phyloP scores from a whole-genome alignment of 2,888 invertebrate genomes.

The Mallateleia sp. region DNA sequence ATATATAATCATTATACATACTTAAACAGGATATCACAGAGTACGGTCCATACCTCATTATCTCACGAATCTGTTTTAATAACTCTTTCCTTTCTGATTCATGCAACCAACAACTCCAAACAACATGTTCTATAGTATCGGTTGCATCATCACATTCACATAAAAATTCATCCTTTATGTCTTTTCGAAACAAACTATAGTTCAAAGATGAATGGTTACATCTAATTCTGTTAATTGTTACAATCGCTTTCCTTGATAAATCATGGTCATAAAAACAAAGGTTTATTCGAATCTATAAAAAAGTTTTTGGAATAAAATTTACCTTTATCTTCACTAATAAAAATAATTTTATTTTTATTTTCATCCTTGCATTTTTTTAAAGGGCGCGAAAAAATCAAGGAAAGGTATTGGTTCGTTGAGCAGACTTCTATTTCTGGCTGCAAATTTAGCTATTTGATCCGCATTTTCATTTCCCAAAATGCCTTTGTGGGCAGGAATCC shows the following conservation, averaged over 20 bases:
- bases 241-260: conserved; percentile 12
- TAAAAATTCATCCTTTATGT: background rate
- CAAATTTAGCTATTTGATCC: conserved; percentile 42
- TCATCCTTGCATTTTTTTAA: conserved; percentile 30
- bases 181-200: conserved; percentile 1
- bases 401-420: background rate
- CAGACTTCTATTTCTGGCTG: background rate
- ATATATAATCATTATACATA: background rate
- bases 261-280: background rate
- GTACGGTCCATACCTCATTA: background rate
- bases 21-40: background rate
- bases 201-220: conserved; percentile 13
- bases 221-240: conserved; percentile 6
- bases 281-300: background rate
- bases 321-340: conserved; percentile 21
- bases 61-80: background rate
- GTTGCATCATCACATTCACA: background rate
- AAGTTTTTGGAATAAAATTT: conserved; percentile 23
- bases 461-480: conserved; percentile 69
- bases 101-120: background rate
- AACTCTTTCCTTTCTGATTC: background rate
- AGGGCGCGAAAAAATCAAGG: conserved; percentile 3
- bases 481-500: conserved; percentile 74
- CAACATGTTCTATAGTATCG: background rate
- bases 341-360: conserved; percentile 3